Base-by-base conservation (phyloP, 2,113 vertebrate species). In the Macquaria ambigua region DNA sequence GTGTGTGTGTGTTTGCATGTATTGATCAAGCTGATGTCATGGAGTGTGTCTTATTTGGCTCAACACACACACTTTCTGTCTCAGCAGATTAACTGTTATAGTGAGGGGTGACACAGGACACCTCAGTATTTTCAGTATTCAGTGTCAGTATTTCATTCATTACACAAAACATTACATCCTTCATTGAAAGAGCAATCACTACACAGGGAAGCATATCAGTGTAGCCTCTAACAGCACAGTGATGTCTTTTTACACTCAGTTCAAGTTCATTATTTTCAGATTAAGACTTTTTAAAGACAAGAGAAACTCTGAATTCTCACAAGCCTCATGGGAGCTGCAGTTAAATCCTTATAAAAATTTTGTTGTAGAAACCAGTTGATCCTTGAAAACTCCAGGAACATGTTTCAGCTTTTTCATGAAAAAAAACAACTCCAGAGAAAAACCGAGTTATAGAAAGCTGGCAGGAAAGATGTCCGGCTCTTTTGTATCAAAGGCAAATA, bases 401-500 rank as follows among this genome's bases (percentile, higher is more conserved):
- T 28, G 66, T 46, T 67, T 63, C 59, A 43, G 34, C 34, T 61
- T 77, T 31, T 20, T 66, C 31, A 4, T 55, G 31, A 56, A 20
- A 48, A 20, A 41, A 7, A 15, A 0, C 39, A 48, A 4, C 34
- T 3, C 58, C 16, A 10, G 34, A 34, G 34, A 34, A 62, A 16
- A 76, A 18, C 28, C 58, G 25, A 52, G 74, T 48, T 10, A 18
- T 28, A 63, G 39, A 14, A 23, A 61, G 25, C 25, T 11, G 2
- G 46, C 6, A 39, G 28, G 37, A 52, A 37, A 63, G 6, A 62
- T 11, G 12, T 1, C 2, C 5, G 31, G 3, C 31, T 77, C 48
- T 77, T 3, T 52, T 64, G 21, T 53, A 41, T 77, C 61, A 41
- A 39, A 64, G 43, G 9, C 18, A 64, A 64, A 71, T 62, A 39